Conservation (phyloP, 1,140 invertebrate genomes). For the Drosophila lacertosa region DNA sequence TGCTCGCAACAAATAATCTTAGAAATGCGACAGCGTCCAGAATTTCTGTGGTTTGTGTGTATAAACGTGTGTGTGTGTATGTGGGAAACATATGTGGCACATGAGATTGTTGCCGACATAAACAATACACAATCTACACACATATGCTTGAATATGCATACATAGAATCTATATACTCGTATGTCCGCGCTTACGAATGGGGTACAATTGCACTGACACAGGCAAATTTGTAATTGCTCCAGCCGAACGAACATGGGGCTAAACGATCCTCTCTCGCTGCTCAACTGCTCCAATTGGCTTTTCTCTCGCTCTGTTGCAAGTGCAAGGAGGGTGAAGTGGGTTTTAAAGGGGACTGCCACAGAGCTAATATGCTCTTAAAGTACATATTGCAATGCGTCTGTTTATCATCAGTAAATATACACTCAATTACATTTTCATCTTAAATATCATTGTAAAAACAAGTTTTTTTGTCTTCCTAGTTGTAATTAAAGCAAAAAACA, state of each 20-base stretch:
- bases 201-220: constrained; percentile 63
- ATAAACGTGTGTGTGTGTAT: constrained; percentile 20
- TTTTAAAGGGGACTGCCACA: background rate
- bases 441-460: background rate
- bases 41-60: constrained; percentile 46
- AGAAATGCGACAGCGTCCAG: constrained; percentile 59
- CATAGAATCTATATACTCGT: constrained; percentile 30
- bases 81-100: constrained; percentile 68
- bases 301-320: constrained; percentile 14
- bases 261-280: constrained; percentile 34
- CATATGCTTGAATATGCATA: constrained; percentile 10
- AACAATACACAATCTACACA: constrained; percentile 33
- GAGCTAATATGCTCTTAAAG: background rate
- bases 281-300: constrained; percentile 30
- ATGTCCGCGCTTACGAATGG: constrained; percentile 17
- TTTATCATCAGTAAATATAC: background rate
- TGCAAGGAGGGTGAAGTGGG: background rate
- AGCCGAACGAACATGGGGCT: constrained; percentile 39
- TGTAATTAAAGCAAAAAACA: no score
- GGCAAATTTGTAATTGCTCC: constrained; percentile 27
- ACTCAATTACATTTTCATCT: background rate
- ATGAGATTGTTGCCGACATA: constrained; percentile 57
- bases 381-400: constrained; percentile 1
- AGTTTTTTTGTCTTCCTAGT: no score
- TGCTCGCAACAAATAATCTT: constrained; percentile 67